Base-by-base conservation (phyloP, 2,888 invertebrate species). In the Apamea sordens region DNA sequence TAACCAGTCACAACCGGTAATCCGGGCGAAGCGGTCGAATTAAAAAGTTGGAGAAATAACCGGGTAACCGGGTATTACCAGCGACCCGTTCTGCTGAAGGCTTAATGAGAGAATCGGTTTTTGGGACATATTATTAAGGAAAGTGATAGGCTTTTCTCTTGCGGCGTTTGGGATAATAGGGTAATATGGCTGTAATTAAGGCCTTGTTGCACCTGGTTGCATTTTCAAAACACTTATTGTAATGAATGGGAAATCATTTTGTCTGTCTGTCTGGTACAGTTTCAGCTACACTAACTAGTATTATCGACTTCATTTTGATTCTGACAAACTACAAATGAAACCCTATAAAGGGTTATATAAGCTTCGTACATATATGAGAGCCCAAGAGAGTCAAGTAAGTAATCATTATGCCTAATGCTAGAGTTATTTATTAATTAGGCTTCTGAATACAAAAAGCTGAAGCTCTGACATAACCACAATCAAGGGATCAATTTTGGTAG, bases 1-100 rank as follows among this genome's bases (percentile, higher is more conserved):
- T 86, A 88, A 87, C 90, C 89, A 88, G 91, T 84, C 90, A 89
- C 90, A 89, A 85, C 84, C 88, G 89, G 90, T 92, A 90, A 92
- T 90, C 91, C 90, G 88, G 90, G 83, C 80, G 77, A 77, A 88
- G 90, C 85, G 88, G 90, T 88, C 73, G 87, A 89, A 90, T 92
- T 92, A 90, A 92, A 92, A 93, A 92, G 89, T 90, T 90, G 88
- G 90, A 87, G 89, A 90, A 92, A 93, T 93, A 87, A 92, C 92
- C 89, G 90, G 90, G 89, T 87, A 79, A 92, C 92, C 86, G 90
- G 91, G 90, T 86, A 80, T 88, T 87, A 76, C 84, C 84, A 75
- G 87, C 83, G 84, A 87, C 86, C 86, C 89, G 86, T 88, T 86
- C 81, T 85, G 88, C 87, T 86, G 87, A 90, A 84, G 85, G 82